Conservation (phyloP, 1,140 invertebrate genomes). For the Lethrus apterus region DNA sequence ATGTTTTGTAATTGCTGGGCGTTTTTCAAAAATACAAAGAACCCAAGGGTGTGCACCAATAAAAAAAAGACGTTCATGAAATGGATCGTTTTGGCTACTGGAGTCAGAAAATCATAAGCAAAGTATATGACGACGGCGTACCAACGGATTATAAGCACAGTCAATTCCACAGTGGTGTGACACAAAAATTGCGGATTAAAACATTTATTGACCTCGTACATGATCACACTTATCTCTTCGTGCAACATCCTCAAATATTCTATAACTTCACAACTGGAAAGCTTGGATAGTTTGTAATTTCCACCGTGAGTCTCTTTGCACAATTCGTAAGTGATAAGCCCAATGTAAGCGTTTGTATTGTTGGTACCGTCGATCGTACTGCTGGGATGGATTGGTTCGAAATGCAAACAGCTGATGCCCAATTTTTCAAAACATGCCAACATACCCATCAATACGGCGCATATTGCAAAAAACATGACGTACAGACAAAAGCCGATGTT, state of each 20-base stretch:
- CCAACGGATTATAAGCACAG: conserved; percentile 33
- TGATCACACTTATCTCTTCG: conserved; percentile 30
- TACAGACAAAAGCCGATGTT: conserved; percentile 27
- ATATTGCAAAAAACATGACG: conserved; percentile 22
- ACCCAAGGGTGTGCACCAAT: conserved; percentile 25
- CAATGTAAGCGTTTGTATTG: conserved; percentile 25
- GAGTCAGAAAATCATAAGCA: conserved; percentile 23
- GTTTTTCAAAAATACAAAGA: conserved; percentile 31
- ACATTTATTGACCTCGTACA: conserved; percentile 29
- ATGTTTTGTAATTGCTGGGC: conserved; percentile 29
- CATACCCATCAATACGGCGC: conserved; percentile 24
- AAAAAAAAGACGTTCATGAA: conserved; percentile 31
- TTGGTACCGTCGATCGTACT: conserved; percentile 29
- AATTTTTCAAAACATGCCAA: conserved; percentile 33
- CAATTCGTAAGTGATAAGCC: conserved; percentile 27
- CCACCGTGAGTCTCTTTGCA: conserved; percentile 27
- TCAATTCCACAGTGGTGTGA: conserved; percentile 29
- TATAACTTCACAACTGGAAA: conserved; percentile 22
- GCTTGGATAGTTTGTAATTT: conserved; percentile 10
- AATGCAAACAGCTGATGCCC: conserved; percentile 24
- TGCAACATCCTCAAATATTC: conserved; percentile 32
- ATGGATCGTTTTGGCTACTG: conserved; percentile 27
- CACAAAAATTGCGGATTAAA: conserved; percentile 33
- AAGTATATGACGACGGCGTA: conserved; percentile 34
- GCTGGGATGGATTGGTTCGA: conserved; percentile 27